Evolutionary conservation across 2,888 invertebrate species (phyloP).

Genomic region (Tachina fera): DNA sequence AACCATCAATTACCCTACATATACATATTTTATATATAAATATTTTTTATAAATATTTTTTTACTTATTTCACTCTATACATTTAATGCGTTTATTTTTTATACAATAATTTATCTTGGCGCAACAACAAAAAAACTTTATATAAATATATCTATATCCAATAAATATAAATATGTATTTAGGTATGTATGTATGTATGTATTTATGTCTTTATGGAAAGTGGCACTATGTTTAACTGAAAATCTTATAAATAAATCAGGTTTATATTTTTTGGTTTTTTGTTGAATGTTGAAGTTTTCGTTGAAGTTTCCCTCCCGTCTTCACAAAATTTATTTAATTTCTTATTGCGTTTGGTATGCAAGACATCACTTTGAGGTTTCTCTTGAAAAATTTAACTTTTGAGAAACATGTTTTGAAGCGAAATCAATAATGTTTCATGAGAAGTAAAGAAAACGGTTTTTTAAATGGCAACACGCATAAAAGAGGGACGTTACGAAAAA

Average conservation of each 20-base stretch:
- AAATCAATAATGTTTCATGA: slow-evolving; percentile 65
- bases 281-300: slow-evolving; percentile 8
- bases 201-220: slow-evolving; percentile 27
- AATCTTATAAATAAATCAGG: slow-evolving; percentile 70
- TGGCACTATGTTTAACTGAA: slow-evolving; percentile 68
- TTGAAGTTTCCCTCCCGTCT: slow-evolving; percentile 13
- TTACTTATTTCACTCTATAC: slow-evolving; percentile 41
- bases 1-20: slow-evolving; percentile 54
- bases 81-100: slow-evolving; percentile 42
- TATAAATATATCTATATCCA: background rate
- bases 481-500: slow-evolving; percentile 36
- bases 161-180: background rate
- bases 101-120: slow-evolving; percentile 45
- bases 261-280: slow-evolving; percentile 55
- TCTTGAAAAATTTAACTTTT: slow-evolving; percentile 51
- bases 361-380: slow-evolving; percentile 58
- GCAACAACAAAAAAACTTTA: slow-evolving; percentile 40
- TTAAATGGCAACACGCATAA: slow-evolving; percentile 52
- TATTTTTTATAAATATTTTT: background rate
- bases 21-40: background rate
- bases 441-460: slow-evolving; percentile 26
- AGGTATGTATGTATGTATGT: background rate
- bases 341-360: slow-evolving; percentile 46
- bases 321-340: slow-evolving; percentile 24
- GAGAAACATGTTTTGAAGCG: slow-evolving; percentile 47